These are phyloP conservation scores for Cotesia typhae DNA, from an alignment of 1,140 invertebrate genomes.

Conservation along the genomic window DNA sequence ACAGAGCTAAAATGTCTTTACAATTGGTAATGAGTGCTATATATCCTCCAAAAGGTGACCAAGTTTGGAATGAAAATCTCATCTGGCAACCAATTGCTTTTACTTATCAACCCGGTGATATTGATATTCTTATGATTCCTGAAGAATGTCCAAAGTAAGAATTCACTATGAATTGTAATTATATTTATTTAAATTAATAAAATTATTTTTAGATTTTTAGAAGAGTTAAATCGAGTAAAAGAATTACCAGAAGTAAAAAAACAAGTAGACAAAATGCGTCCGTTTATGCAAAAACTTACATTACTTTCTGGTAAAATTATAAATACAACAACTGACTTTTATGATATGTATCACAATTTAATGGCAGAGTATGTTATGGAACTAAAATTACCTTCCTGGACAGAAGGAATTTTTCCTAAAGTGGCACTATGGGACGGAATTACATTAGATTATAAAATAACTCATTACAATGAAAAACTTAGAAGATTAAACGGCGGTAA, in stretches of 20 bases:
- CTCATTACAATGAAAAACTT: slow-evolving; percentile 60
- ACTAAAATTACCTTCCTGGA: slow-evolving; percentile 61
- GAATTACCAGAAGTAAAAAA: slow-evolving; percentile 53
- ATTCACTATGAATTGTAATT: background rate
- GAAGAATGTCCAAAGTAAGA: slow-evolving; percentile 46
- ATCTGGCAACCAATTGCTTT: slow-evolving; percentile 61
- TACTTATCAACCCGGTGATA: slow-evolving; percentile 23
- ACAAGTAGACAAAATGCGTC: slow-evolving; percentile 52
- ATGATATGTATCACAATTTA: slow-evolving; percentile 66
- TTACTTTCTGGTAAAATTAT: slow-evolving; percentile 60
- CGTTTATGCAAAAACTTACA: slow-evolving; percentile 57
- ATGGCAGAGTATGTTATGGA: slow-evolving; percentile 55
- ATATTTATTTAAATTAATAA: background rate
- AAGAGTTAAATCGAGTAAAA: slow-evolving; percentile 62
- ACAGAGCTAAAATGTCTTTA: slow-evolving; percentile 68
- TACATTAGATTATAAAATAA: slow-evolving; percentile 62
- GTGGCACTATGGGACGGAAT: slow-evolving; percentile 64
- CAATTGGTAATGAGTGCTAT: slow-evolving; percentile 55
- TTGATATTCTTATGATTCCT: slow-evolving; percentile 46
- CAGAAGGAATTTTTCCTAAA: slow-evolving; percentile 57
- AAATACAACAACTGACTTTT: slow-evolving; percentile 62
- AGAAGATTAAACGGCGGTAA: slow-evolving; percentile 63
- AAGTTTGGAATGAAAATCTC: slow-evolving; percentile 50
- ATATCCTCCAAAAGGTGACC: slow-evolving; percentile 51
- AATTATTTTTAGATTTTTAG: slow-evolving; percentile 58